Base-by-base conservation (phyloP, 2,797 vertebrate genomes). In the Enteromius afrohamiltoni region DNA sequence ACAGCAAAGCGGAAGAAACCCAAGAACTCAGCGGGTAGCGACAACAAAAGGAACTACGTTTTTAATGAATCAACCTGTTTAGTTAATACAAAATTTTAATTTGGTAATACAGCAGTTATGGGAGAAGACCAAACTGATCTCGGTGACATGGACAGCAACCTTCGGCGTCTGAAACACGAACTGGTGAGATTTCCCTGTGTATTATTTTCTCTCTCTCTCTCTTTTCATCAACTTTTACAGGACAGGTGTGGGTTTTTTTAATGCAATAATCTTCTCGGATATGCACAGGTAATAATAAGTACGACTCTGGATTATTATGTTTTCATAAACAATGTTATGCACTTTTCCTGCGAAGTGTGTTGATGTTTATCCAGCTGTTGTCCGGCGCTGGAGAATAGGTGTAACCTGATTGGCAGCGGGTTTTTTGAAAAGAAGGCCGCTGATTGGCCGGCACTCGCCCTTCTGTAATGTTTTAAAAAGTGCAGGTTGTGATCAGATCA, bases 121-220 rank as follows among this genome's bases (percentile, higher is more conserved):
- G 62, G 34, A 16, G 77, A 71, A n/a, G 26, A 42, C 26, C 64
- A 62, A 45, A 16, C 55, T 4, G 86, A 87, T 68, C 42, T 76
- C 67, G 78, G 49, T 71, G 78, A 85, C 2, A 89, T 88, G 87
- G 86, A 91, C 76, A 85, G 71, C 34, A 83, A 87, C 34, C 75
- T 88, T 19, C 85, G 68, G 55, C 78, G 76, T 67, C 73, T 91
- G 37, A 91, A 89, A 73, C 86, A 87, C 23, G 86, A 90, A 60
- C 68, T 90, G 89, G 90, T 90, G 55, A 73, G 89, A 53, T 5
- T 55, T 71, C 14, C 5, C 16, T 42, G 2, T 40, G 11, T 0
- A 4, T 23, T 17, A 40, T 7, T 26, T 1, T 1, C 34, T 34
- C 34, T 9, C 37, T 40, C 37, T 8, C 31, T 14, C 10, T 40